These are phyloP conservation scores for Akabosia matsudoensis DNA, from an alignment of 1,140 invertebrate genomes.

Conservation along the genomic window DNA sequence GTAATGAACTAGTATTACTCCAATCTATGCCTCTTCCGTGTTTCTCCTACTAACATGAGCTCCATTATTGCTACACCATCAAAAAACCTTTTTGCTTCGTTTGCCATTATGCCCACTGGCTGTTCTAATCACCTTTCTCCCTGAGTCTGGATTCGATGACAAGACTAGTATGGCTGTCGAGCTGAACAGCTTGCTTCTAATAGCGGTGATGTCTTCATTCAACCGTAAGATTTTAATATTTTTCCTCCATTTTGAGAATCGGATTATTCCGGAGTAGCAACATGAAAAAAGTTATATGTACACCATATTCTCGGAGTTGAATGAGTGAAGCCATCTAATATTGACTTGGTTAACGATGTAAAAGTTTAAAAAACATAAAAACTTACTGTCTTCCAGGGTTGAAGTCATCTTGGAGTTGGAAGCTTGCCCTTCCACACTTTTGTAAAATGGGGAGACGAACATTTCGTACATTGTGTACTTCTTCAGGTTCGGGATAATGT, in stretches of 20 bases:
- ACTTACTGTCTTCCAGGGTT: conserved; percentile 68
- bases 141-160: background rate
- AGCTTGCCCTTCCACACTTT: conserved; percentile 76
- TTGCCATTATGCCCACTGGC: background rate
- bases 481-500: conserved; percentile 68
- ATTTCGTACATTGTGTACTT: conserved; percentile 85
- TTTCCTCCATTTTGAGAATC: background rate
- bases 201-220: background rate
- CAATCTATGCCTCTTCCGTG: background rate
- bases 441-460: conserved; percentile 82
- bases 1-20: background rate
- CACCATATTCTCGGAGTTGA: too few species aligned
- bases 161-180: background rate
- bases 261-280: too few species aligned
- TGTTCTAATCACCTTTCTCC: background rate
- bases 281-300: too few species aligned
- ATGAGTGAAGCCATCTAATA: too few species aligned
- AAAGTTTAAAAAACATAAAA: conserved; percentile 34
- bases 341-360: too few species aligned
- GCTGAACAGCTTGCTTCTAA: background rate
- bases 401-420: conserved; percentile 68
- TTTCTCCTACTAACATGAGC: background rate
- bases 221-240: background rate
- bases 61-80: background rate
- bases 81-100: background rate